Evolutionary conservation across 2,888 invertebrate genomes (phyloP).

Genomic region (Leptinotarsa peninsularis): DNA sequence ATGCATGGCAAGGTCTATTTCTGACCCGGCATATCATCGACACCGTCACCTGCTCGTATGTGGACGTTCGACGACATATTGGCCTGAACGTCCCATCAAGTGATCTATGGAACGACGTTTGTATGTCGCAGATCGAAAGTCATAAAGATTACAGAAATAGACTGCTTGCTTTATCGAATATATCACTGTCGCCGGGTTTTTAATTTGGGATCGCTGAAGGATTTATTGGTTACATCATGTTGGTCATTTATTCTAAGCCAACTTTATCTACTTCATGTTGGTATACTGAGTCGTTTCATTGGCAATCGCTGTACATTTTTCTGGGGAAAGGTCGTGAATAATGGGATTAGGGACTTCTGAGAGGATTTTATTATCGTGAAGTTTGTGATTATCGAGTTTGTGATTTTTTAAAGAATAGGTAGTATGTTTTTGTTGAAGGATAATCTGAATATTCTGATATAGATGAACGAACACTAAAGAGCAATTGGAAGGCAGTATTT

Average conservation of each 20-base stretch:
- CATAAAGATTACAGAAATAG: conserved; percentile 48
- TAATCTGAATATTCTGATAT: too few species aligned
- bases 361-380: not conserved
- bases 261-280: conserved; percentile 31
- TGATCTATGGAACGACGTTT: conserved; percentile 56
- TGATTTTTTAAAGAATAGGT: not conserved
- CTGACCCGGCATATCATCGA: conserved; percentile 45
- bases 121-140: conserved; percentile 46
- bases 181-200: conserved; percentile 45
- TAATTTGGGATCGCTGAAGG: conserved; percentile 45
- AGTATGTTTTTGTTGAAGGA: not conserved
- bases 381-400: not conserved
- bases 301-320: not conserved
- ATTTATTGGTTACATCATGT: conserved; percentile 47
- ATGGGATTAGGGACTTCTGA: not conserved
- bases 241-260: conserved; percentile 41
- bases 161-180: conserved; percentile 42
- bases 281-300: not conserved
- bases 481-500: too few species aligned
- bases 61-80: conserved; percentile 53
- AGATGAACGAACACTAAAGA: too few species aligned
- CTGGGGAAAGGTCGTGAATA: not conserved
- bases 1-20: conserved; percentile 37
- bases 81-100: conserved; percentile 49
- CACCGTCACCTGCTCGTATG: conserved; percentile 54